Base-by-base conservation (phyloP, 92 coral and sea anemone genomes). In the Ricordea florida region DNA sequence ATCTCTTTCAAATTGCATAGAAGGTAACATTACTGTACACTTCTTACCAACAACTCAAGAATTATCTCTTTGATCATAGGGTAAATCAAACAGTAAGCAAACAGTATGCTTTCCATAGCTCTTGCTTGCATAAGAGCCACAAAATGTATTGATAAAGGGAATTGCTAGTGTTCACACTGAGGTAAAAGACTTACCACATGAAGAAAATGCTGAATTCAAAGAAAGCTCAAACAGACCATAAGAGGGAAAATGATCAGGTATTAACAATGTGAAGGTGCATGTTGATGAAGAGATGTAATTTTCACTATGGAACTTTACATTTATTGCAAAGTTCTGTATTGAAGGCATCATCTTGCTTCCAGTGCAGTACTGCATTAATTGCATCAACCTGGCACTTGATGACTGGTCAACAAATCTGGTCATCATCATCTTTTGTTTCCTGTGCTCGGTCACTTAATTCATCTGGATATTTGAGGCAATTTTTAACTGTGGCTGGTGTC, bases 281-380 rank as follows among this genome's bases (percentile, higher is more conserved):
- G 88, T 82, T 35, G 87, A 82, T 18, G 81, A 52, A 62, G 66
- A 66, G 63, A 82, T 71, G 57, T 50, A 72, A 49, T 11, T 66
- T 24, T 62, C 82, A 50, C 61, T 67, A 42, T 83, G 79, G 34
- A 83, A 83, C 5, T 70, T 33, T 31, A 72, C 72, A 62, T 83
- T 61, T 60, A 83, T 66, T 48, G 59, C 63, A 42, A 83, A 75
- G 20, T 36, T 82, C 42, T 37, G 52, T 51, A 76, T 74, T 59
- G 70, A 72, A 61, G 85, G 80, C 42, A 80, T 85, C 53, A 34
- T 72, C 42, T 85, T 85, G 67, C 78, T 52, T 28, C 83, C 87
- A 50, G 91, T 60, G 33, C 91, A 80, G 35, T 60, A 85, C 83
- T 80, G 87, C 78, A 85, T 72, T 16, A 85, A 76, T 72, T 79